Evolutionary conservation across 1,140 invertebrate species (phyloP), one percentile per base, ranked within the genome.

Genomic region (Drosophila guanche): DNA sequence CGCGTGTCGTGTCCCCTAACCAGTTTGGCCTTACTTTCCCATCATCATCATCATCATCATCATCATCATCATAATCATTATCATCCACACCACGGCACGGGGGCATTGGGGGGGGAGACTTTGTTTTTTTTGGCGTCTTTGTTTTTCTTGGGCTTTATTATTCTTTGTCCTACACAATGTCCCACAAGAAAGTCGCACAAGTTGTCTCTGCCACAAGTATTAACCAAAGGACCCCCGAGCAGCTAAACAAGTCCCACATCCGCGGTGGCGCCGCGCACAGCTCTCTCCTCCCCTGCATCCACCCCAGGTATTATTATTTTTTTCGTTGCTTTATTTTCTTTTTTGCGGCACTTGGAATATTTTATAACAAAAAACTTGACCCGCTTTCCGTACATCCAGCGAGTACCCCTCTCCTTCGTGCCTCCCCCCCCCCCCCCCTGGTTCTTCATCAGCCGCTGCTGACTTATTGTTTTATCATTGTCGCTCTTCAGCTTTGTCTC

Each of bases 301-400:
- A 62, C 69, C 73, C 69, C 73, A 55, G 59, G 59, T 79, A 52
- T 73, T 56, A 61, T 67, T 79, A 63, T 80, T 37, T 37, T 37
- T 80, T 86, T 74, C 43, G 60, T 71, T 75, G 57, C 60, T 85
- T 81, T 85, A 59, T 66, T 76, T 58, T 76, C 33, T 66, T 69
- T 79, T 86, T 60, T 63, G 77, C 52, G 59, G 79, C 81, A 77
- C 81, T 81, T 61, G 81, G 81, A 86, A 86, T 86, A 85, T 88
- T 86, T 86, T 86, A 88, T 88, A 86, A 86, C 73, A 88, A 86
- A 86, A 74, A 81, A 86, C 81, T 86, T 86, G 81, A 86, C 81
- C 81, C 63, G 81, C 81, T 88, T 86, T 81, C 40, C 62, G 33
- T 10, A 12, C 12, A 12, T 37, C 46, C 53, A 43, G 57, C 48